These are phyloP conservation scores for Microctenopoma lineatum DNA, from an alignment of 2,797 vertebrate genomes.

Conservation along the genomic window DNA sequence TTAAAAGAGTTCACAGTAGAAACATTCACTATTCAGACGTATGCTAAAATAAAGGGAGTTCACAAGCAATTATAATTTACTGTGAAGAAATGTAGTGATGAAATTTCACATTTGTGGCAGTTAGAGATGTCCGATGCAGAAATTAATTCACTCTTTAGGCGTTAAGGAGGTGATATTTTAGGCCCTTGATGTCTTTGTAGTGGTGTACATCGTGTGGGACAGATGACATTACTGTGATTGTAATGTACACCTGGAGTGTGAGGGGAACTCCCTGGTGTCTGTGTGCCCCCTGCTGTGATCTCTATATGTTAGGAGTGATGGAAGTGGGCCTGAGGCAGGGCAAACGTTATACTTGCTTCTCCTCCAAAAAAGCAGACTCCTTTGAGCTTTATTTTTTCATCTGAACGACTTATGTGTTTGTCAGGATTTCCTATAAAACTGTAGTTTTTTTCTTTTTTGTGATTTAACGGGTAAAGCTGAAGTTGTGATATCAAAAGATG, in stretches of 20 bases:
- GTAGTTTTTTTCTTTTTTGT: not conserved
- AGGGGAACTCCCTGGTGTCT: constrained; percentile 49
- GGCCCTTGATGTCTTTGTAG: constrained; percentile 51
- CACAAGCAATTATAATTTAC: not conserved
- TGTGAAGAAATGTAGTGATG: not conserved
- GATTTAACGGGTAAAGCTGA: no score
- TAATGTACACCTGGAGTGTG: constrained; percentile 39
- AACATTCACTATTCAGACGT: not conserved
- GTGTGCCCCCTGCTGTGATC: constrained; percentile 32
- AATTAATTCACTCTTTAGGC: constrained; percentile 21
- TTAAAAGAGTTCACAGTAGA: not conserved
- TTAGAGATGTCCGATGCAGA: constrained; percentile 11
- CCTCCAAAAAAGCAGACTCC: constrained; percentile 17
- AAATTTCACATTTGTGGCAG: constrained; percentile 5
- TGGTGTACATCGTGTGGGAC: constrained; percentile 26
- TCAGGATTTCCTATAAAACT: constrained; percentile 3
- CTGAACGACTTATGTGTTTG: not conserved
- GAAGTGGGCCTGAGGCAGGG: constrained; percentile 35
- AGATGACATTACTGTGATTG: constrained; percentile 43
- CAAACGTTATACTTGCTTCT: constrained; percentile 11
- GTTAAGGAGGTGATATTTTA: constrained; percentile 21
- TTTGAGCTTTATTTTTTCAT: constrained; percentile 11
- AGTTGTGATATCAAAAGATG: no score
- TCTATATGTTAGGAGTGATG: constrained; percentile 27
- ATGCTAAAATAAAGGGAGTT: not conserved